Conservation (phyloP, 2,113 vertebrate genomes). For the Microcebus griseorufus region DNA sequence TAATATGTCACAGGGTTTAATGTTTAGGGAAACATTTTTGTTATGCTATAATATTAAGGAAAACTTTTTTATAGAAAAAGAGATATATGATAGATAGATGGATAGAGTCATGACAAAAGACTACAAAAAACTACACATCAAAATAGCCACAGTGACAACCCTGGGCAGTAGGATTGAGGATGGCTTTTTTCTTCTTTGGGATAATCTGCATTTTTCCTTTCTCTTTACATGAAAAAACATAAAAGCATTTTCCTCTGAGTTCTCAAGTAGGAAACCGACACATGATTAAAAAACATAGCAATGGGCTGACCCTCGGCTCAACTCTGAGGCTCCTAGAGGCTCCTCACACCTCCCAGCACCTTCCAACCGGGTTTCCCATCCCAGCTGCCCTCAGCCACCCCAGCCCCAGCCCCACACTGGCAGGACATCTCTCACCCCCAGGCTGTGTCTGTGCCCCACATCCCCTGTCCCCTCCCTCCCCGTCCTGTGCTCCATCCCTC, state of each 20-base stretch:
- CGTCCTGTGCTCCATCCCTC: neutral
- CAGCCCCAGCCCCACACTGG: too few relatives aligned
- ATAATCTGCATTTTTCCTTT: neutral
- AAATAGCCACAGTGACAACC: neutral
- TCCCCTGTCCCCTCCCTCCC: fast-evolving
- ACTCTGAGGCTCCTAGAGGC: fast-evolving
- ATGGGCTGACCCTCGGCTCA: fast-evolving
- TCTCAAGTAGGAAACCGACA: neutral
- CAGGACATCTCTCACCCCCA: neutral
- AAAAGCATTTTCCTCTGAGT: neutral
- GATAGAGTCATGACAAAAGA: neutral
- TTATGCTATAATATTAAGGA: neutral
- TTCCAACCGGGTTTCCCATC: neutral
- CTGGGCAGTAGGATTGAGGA: neutral
- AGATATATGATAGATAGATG: neutral
- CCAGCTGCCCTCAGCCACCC: too few relatives aligned
- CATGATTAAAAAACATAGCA: neutral
- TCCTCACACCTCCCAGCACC: neutral
- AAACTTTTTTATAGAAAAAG: too few relatives aligned
- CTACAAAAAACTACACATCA: neutral
- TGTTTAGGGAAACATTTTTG: neutral
- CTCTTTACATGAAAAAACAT: neutral
- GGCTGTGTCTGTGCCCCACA: neutral
- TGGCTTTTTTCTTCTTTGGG: neutral
- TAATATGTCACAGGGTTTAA: neutral